These are phyloP conservation scores for Rhinogobius similis DNA, from an alignment of 2,113 vertebrate genomes.

Conservation along the genomic window DNA sequence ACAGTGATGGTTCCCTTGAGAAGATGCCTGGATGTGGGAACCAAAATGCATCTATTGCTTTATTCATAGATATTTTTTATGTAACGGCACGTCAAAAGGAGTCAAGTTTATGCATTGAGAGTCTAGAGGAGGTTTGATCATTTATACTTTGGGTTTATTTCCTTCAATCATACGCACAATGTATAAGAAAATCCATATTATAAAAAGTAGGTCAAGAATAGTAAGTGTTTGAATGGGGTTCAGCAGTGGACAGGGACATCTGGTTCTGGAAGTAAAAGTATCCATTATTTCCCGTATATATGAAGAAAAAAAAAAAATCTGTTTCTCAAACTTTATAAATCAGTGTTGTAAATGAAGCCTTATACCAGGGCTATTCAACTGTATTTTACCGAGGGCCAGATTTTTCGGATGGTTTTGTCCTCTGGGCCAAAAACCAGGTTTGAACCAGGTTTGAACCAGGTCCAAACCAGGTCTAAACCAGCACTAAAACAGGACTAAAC, in stretches of 20 bases:
- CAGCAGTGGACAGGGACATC: background rate
- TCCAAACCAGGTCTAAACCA: too few relatives aligned
- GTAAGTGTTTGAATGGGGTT: background rate
- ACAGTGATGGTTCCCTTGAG: constrained; percentile 11
- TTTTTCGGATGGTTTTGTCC: too few relatives aligned
- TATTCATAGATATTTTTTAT: constrained; percentile 4
- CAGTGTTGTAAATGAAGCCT: too few relatives aligned
- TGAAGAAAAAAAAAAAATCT: too few relatives aligned
- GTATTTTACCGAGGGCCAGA: too few relatives aligned
- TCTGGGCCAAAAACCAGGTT: too few relatives aligned
- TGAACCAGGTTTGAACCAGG: too few relatives aligned
- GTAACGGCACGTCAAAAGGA: background rate
- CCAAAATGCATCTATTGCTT: constrained; percentile 4
- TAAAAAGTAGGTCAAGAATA: background rate
- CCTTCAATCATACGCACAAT: background rate
- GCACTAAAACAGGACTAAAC: too few relatives aligned
- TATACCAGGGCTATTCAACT: too few relatives aligned
- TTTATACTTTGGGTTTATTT: background rate
- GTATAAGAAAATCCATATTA: background rate
- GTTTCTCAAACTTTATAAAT: too few relatives aligned
- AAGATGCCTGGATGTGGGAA: constrained; percentile 1
- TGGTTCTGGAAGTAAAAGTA: background rate
- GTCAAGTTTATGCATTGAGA: background rate
- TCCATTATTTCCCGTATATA: too few relatives aligned
- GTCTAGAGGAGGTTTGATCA: background rate